Evolutionary conservation across 2,888 invertebrate genomes (phyloP), one percentile per base, ranked within the genome.

Genomic region (Troilus luridus): DNA sequence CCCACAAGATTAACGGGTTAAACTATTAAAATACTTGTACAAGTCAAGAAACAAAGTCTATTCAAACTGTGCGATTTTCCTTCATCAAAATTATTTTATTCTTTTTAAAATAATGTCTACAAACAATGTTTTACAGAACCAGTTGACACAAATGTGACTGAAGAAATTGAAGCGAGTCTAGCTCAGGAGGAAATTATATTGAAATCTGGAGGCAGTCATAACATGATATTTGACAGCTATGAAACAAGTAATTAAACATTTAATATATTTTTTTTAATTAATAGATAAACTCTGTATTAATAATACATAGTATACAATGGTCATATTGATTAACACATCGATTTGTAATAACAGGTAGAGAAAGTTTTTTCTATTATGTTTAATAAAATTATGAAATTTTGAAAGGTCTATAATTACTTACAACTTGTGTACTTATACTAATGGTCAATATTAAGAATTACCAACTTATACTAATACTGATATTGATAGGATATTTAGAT

Each of bases 171-270:
- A 92, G 94, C 94, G 91, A 94, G 94, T 93, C 94, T 94, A 92
- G 94, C 94, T 92, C 95, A 95, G 93, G 95, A 95, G 92, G 95
- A 95, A 93, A 94, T 95, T 92, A 94, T 95, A 92, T 94, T 95
- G 93, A 95, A 95, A 93, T 95, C 95, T 91, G 94, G 94, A 92
- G 93, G 93, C 60, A 92, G 92, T 41, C 94, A 95, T 93, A 95
- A 95, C 93, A 95, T 95, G 92, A 93, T 94, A 90, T 94, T 94
- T 93, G 94, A 95, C 92, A 94, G 95, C 92, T 95, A 95, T 93
- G 95, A 95, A 94, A 95, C 95, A 93, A 95, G 95, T 96, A 95
- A 94, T 95, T 94, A 56, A 81, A 11, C 54, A 11, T 0, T 72
- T 7, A 19, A 58, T 19, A 59, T n/a, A 59, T 27, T 72, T 54